Conservation (phyloP, 2,888 invertebrate species). For the Rhagium mordax region DNA sequence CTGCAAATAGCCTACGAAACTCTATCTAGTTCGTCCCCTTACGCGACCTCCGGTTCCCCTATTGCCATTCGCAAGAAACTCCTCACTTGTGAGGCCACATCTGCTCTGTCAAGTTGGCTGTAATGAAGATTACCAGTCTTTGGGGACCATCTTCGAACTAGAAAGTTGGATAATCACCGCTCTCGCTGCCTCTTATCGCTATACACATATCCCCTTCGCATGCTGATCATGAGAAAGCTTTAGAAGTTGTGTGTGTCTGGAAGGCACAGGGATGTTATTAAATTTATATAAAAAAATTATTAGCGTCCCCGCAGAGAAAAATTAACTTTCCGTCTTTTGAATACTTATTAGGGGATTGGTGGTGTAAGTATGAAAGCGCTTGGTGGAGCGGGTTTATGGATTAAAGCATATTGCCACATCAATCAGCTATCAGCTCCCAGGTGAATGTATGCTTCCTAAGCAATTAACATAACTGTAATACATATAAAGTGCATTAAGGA, state of each 20-base stretch:
- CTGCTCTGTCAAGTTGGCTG: slow-evolving; percentile 53
- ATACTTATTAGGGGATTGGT: slow-evolving; percentile 4
- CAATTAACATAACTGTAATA: too few species aligned
- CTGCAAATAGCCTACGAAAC: background rate
- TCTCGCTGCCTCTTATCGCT: slow-evolving; percentile 48
- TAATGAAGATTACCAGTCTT: slow-evolving; percentile 61
- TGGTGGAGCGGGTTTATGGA: background rate
- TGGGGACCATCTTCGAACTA: slow-evolving; percentile 55
- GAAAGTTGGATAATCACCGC: slow-evolving; percentile 57
- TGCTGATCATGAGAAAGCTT: slow-evolving; percentile 37
- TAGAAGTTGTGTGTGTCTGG: slow-evolving; percentile 21
- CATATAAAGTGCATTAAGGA: too few species aligned
- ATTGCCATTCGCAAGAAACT: slow-evolving; percentile 8
- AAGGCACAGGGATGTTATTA: slow-evolving; percentile 32
- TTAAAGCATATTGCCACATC: background rate
- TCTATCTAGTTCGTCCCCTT: slow-evolving; percentile 10
- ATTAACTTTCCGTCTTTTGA: slow-evolving; percentile 21
- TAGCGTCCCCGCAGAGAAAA: slow-evolving; percentile 10
- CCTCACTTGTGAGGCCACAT: slow-evolving; percentile 43
- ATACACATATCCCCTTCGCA: slow-evolving; percentile 47
- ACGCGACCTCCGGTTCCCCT: slow-evolving; percentile 13
- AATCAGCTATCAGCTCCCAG: background rate
- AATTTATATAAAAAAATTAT: slow-evolving; percentile 35
- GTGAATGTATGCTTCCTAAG: background rate
- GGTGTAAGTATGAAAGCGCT: background rate